Evolutionary conservation across 2,797 vertebrate species (phyloP), one percentile per base, ranked within the genome.

Genomic region (Anabas testudineus): DNA sequence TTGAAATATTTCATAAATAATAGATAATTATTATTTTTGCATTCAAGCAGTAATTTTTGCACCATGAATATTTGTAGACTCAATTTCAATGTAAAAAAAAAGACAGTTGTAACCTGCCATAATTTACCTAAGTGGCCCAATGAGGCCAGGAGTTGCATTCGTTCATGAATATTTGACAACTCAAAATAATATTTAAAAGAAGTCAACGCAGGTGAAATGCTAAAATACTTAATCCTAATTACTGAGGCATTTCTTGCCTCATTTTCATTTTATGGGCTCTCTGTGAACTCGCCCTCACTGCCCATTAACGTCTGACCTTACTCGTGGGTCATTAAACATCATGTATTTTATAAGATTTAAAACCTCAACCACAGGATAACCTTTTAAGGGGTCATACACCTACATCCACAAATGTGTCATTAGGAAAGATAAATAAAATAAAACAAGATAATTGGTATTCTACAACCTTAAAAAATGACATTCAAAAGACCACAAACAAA

Each of bases 291-390:
- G 43, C 54, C 56, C 55, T 65, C 28, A 6, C 28, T 65, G 46
- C 55, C 41, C 68, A 81, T 85, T 86, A 84, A 76, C 69, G 19
- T 68, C 51, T 80, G 73, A 80, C 75, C 66, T 21, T 0, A 39
- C 60, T 64, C 67, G 67, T 0, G 22, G 24, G 52, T 72, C 53
- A 46, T 52, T 49, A 53, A 65, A 48, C 59, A 55, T 51, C 28
- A n/a, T 12, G 65, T 55, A 58, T 68, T 39, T 57, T 8, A 19
- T 10, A 67, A 37, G 14, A 52, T 68, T 72, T 52, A 22, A 71
- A 74, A 74, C 47, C 55, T 48, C 48, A 41, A 49, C 54, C 48
- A 34, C 37, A 46, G 30, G 6, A 45, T 41, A 54, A 77, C 37
- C 30, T 69, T 81, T 75, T 14, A 54, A 66, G 74, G 43, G 39